Conservation (phyloP, 2,113 vertebrate genomes). For the Heteronetta atricapilla region DNA sequence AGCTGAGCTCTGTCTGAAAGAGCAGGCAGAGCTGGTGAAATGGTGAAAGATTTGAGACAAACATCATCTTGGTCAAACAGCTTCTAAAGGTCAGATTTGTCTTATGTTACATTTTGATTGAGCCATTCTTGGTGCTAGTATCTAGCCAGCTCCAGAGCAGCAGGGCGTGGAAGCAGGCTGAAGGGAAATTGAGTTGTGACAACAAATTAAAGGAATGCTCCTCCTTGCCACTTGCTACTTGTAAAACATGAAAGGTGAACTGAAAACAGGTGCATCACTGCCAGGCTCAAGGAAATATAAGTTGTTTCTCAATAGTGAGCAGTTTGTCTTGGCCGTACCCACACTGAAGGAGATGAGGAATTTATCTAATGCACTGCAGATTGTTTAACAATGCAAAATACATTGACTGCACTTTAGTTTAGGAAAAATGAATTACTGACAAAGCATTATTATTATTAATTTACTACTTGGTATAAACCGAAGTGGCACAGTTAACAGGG, state of each 20-base stretch:
- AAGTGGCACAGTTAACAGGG: background rate
- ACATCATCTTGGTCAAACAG: background rate
- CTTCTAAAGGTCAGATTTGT: background rate
- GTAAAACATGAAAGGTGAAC: background rate
- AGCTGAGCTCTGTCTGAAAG: background rate
- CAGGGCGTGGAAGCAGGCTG: background rate
- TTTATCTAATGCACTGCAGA: background rate
- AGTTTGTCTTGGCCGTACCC: background rate
- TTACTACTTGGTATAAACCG: background rate
- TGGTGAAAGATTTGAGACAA: background rate
- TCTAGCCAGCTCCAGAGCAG: background rate
- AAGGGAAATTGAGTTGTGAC: background rate
- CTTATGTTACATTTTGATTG: background rate
- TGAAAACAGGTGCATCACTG: background rate
- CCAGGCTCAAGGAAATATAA: background rate
- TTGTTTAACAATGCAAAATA: background rate
- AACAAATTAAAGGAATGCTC: background rate
- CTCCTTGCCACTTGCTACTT: background rate
- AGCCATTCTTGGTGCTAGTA: accelerated
- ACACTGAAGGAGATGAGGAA: background rate
- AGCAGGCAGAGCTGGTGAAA: background rate
- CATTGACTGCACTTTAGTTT: background rate
- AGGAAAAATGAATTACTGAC: background rate
- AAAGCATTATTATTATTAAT: background rate
- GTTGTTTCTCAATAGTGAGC: background rate